A percentile compares a stretch with the other conserved stretches of the same genome.
phyloP scores from a whole-genome alignment of 1,140 invertebrate species.

The Rhagoletis pomonella region DNA sequence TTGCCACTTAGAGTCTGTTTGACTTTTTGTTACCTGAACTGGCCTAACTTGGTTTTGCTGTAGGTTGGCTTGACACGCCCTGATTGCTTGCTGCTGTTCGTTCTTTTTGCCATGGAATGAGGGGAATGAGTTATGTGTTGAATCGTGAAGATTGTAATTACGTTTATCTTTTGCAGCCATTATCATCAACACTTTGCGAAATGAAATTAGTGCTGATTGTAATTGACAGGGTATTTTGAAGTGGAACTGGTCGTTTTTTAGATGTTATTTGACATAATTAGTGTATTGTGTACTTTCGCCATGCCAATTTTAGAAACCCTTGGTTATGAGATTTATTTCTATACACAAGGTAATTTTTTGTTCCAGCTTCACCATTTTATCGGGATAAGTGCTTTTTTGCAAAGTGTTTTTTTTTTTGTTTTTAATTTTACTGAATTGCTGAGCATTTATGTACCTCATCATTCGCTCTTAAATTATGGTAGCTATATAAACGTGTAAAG shows the following conservation, averaged over 20 bases:
- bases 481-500: too few relatives aligned
- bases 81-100: not conserved
- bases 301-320: too few relatives aligned
- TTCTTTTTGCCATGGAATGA: not conserved
- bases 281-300: too few relatives aligned
- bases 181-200: constrained; percentile 30
- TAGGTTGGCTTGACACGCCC: not conserved
- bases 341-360: too few relatives aligned
- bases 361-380: too few relatives aligned
- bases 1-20: constrained; percentile 31
- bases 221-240: constrained; percentile 5
- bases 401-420: too few relatives aligned
- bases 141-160: not conserved
- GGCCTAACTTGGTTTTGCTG: not conserved
- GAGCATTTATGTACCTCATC: too few relatives aligned
- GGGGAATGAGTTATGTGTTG: not conserved
- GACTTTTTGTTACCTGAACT: constrained; percentile 8
- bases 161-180: constrained; percentile 13
- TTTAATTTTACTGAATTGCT: too few relatives aligned
- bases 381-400: too few relatives aligned
- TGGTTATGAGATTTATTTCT: too few relatives aligned
- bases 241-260: not conserved
- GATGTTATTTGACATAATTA: too few relatives aligned
- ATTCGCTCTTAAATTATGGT: too few relatives aligned
- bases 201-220: constrained; percentile 43